phyloP scores from a whole-genome alignment of 1,140 invertebrate genomes.

The Neodiprion virginianus region DNA sequence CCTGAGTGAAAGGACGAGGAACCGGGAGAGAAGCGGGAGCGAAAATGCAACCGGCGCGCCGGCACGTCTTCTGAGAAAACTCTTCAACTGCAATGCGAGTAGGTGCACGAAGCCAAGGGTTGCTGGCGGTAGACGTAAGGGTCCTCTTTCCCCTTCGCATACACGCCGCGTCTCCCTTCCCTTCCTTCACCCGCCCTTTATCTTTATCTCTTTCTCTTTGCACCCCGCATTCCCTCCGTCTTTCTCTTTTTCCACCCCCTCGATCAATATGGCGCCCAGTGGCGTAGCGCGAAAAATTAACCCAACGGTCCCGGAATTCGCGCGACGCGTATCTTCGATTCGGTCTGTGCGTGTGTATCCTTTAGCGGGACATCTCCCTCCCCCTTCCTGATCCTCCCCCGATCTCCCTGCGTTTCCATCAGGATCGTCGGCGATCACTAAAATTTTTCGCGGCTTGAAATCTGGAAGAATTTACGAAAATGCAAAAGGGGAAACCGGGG shows the following conservation, averaged over 20 bases:
- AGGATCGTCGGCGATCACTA: no score
- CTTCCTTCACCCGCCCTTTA: slow-evolving; percentile 8
- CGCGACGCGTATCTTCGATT: slow-evolving; percentile 18
- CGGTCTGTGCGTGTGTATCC: background rate
- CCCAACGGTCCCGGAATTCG: slow-evolving; percentile 28
- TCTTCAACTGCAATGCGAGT: slow-evolving; percentile 28
- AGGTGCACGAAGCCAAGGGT: background rate
- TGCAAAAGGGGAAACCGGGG: no score
- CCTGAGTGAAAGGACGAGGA: slow-evolving; percentile 21
- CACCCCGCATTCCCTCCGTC: slow-evolving; percentile 10
- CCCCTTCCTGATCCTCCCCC: background rate
- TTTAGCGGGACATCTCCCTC: background rate
- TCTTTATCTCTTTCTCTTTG: slow-evolving; percentile 11
- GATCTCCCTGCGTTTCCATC: background rate
- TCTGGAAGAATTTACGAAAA: no score
- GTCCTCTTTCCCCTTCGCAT: slow-evolving; percentile 5
- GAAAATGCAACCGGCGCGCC: slow-evolving; percentile 32
- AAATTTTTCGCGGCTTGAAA: no score
- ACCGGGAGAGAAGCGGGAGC: slow-evolving; percentile 31
- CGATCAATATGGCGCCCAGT: slow-evolving; percentile 49
- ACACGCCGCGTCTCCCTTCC: slow-evolving; percentile 10
- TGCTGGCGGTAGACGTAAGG: slow-evolving; percentile 19
- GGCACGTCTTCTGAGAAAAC: slow-evolving; percentile 12
- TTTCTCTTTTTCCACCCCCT: slow-evolving; percentile 35
- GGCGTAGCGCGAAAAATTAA: slow-evolving; percentile 45